Percentiles rank a stretch among this genome's conserved stretches.
phyloP scores from a whole-genome alignment of 1,140 invertebrate species.

The Lepidostoma basale region DNA sequence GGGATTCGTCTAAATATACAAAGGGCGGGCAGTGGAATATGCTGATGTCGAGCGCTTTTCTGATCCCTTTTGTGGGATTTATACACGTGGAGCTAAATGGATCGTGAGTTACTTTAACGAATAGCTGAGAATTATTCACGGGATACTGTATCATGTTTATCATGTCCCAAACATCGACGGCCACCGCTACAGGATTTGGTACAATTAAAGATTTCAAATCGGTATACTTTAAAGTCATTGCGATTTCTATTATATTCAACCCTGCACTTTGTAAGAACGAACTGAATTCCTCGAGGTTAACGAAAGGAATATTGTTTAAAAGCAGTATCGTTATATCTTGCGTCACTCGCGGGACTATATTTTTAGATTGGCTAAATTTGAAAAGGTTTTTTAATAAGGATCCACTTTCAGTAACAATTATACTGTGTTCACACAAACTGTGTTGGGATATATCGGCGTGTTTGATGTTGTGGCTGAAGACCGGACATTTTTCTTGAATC shows the following conservation, averaged over 20 bases:
- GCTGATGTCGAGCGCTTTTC: neutral
- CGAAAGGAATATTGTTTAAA: neutral
- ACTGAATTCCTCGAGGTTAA: neutral
- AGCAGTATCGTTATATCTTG: neutral
- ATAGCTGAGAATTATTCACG: neutral
- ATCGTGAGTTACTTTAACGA: neutral
- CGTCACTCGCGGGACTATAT: neutral
- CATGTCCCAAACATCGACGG: neutral
- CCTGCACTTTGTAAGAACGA: neutral
- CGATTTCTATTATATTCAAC: neutral
- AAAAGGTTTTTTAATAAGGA: neutral
- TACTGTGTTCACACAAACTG: neutral
- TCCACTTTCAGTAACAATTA: neutral
- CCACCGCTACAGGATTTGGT: neutral
- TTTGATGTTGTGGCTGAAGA: neutral
- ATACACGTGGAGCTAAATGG: neutral
- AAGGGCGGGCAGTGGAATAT: constrained; percentile 27
- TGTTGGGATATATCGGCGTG: neutral
- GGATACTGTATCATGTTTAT: neutral
- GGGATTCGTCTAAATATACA: constrained; percentile 7
- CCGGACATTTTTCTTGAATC: constrained; percentile 2
- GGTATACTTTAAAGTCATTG: neutral
- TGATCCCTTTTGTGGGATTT: neutral
- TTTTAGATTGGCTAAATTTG: neutral
- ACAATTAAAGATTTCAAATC: too few species aligned